These are phyloP conservation scores for Macrocentrus cingulum DNA, from an alignment of 1,140 invertebrate genomes.

Conservation along the genomic window DNA sequence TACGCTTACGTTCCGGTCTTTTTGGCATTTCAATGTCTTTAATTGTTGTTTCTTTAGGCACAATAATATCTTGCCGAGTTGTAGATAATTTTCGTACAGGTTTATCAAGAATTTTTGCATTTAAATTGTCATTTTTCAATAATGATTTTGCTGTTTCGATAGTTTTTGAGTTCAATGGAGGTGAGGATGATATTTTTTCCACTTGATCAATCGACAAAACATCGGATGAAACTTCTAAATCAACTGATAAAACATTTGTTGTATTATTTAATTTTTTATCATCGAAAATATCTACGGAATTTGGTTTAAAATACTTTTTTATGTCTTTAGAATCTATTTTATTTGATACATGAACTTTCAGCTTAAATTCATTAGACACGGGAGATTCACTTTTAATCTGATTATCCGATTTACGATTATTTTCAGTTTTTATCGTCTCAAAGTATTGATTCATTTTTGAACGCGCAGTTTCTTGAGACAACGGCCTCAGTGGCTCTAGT, in stretches of 20 bases:
- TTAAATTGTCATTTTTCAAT: not conserved
- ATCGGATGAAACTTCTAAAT: not conserved
- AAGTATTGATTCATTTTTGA: slow-evolving; percentile 52
- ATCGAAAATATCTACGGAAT: slow-evolving; percentile 3
- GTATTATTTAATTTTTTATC: slow-evolving; percentile 15
- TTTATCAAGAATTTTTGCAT: not conserved
- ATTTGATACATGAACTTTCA: slow-evolving; percentile 44
- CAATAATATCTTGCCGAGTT: slow-evolving; percentile 30
- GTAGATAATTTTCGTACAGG: slow-evolving; percentile 32
- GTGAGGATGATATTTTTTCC: not conserved
- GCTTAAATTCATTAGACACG: slow-evolving; percentile 36
- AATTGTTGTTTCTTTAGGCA: slow-evolving; percentile 12
- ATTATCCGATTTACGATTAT: slow-evolving; percentile 8
- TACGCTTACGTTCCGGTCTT: slow-evolving; percentile 33
- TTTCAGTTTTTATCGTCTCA: slow-evolving; percentile 23
- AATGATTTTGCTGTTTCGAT: not conserved
- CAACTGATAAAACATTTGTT: not conserved
- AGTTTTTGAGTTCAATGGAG: not conserved
- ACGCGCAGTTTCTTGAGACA: slow-evolving; percentile 46
- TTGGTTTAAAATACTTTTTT: slow-evolving; percentile 47
- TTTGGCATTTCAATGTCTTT: slow-evolving; percentile 32
- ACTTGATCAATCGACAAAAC: not conserved
- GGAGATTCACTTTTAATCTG: slow-evolving; percentile 10
- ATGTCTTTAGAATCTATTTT: slow-evolving; percentile 48
- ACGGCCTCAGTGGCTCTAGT: slow-evolving; percentile 39